Evolutionary conservation across 1,140 invertebrate species (phyloP), one percentile per base, ranked within the genome.

Genomic region (Drosophila oshimai): DNA sequence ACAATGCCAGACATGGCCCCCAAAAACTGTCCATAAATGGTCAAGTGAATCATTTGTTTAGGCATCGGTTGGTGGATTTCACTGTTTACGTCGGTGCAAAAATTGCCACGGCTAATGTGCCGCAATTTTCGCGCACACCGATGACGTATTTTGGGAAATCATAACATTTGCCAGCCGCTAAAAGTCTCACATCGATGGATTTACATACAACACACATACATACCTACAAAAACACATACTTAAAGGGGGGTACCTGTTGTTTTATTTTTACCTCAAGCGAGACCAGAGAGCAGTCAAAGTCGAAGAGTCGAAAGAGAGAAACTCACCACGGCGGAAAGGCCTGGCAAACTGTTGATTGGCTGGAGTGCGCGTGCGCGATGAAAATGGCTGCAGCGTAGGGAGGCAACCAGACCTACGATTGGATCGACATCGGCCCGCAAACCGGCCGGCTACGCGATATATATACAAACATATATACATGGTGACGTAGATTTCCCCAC

Each of bases 341-440:
- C 75, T 75, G 72, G 81, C 77, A 89, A 90, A 89, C 87, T 89
- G 89, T 89, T 90, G 89, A 90, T 90, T 90, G 89, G 89, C 61
- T 83, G 74, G 60, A 73, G 61, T 90, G 89, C 89, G 89, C 89
- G 58, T 90, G 89, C 89, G 89, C 89, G 79, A 71, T 70, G 89
- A 90, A 90, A 90, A 90, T 90, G 89, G 89, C 89, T 90, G 86
- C 81, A 90, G 47, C 61, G 51, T 61, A 75, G 81, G 89, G 89
- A 90, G 89, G 86, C 72, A 57, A 79, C 89, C 49, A 58, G 54
- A 60, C 65, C 65, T 45, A 49, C 68, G 78, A 90, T 90, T 90
- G 89, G 89, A 73, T 67, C 67, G 34, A 39, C 57, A 29, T n/a
- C 58, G 24, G 46, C 18, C 26, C 67, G 51, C 33, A 18, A 54